Evolutionary conservation across 2,797 vertebrate species (phyloP).

Genomic region (Chaetodon trifasciatus): DNA sequence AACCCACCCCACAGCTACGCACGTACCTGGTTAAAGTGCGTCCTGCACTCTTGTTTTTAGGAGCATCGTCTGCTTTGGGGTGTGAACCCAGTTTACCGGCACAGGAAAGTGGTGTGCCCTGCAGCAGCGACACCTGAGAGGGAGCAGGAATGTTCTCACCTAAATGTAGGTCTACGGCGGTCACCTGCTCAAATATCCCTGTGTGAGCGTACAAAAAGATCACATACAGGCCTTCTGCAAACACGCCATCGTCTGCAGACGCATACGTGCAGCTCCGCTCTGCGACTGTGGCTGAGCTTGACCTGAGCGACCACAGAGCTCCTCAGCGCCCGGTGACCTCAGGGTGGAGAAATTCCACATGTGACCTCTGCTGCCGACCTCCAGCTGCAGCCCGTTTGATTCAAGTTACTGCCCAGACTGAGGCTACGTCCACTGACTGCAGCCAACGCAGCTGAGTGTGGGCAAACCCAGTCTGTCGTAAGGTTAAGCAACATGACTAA

Average conservation of each 20-base stretch:
- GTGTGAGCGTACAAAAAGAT: background rate
- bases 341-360: slow-evolving; percentile 57
- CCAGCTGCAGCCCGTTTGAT: slow-evolving; percentile 47
- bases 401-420: background rate
- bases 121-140: slow-evolving; percentile 54
- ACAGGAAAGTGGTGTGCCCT: slow-evolving; percentile 27
- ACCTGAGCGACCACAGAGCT: slow-evolving; percentile 36
- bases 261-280: background rate
- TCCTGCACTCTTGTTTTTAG: slow-evolving; percentile 50
- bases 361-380: slow-evolving; percentile 50
- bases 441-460: background rate
- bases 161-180: slow-evolving; percentile 16
- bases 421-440: background rate
- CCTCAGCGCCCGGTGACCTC: slow-evolving; percentile 48
- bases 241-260: background rate
- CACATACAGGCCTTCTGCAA: background rate
- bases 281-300: slow-evolving; percentile 21
- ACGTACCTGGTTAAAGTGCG: slow-evolving; percentile 51
- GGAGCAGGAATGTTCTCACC: slow-evolving; percentile 27
- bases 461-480: background rate
- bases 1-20: slow-evolving; percentile 11
- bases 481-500: background rate
- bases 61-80: slow-evolving; percentile 64
- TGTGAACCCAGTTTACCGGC: slow-evolving; percentile 45
- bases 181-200: slow-evolving; percentile 14